phyloP scores from a whole-genome alignment of 2,113 vertebrate species.

The Ciconia maguari region DNA sequence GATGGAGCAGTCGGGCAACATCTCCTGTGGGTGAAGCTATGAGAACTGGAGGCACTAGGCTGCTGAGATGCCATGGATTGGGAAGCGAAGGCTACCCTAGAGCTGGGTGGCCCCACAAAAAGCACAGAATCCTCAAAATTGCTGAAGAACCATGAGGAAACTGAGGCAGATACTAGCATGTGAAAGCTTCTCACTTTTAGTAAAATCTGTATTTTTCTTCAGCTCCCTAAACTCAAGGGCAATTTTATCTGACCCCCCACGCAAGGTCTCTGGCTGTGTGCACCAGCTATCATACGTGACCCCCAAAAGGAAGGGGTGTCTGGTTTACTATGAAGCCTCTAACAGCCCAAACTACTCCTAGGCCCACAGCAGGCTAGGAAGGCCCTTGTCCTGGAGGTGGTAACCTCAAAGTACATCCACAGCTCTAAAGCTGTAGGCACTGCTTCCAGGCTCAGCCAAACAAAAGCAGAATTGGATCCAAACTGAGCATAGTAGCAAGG shows the following conservation, averaged over 20 bases:
- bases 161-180: background rate
- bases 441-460: background rate
- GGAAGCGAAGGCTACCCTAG: background rate
- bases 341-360: background rate
- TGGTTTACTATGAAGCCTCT: background rate
- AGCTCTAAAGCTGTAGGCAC: background rate
- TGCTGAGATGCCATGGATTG: background rate
- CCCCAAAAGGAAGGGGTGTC: background rate
- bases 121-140: background rate
- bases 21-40: background rate
- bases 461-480: background rate
- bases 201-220: background rate
- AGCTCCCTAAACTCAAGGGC: background rate
- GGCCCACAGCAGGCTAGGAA: too few species aligned
- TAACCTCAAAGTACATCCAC: background rate
- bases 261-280: background rate
- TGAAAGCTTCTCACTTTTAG: background rate
- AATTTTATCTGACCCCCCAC: background rate
- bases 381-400: background rate
- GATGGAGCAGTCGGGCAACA: background rate
- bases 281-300: background rate
- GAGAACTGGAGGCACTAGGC: background rate
- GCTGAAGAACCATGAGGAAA: background rate
- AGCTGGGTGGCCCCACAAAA: background rate
- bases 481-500: background rate